These are phyloP conservation scores for Chloroclystis v-ata DNA, from an alignment of 2,888 invertebrate species.

Conservation along the genomic window DNA sequence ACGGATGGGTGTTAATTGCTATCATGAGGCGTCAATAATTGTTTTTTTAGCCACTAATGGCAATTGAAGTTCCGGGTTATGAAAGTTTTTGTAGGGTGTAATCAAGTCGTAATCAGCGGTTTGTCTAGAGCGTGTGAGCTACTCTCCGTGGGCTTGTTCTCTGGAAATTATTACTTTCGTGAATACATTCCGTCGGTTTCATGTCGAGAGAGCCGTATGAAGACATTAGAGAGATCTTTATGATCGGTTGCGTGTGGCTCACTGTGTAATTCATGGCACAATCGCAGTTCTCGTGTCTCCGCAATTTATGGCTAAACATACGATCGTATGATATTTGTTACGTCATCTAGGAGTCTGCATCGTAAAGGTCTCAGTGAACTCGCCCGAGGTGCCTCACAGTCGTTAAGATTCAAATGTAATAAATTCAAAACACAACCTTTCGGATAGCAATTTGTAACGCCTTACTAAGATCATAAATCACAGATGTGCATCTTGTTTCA, in stretches of 20 bases:
- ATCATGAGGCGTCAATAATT: conserved; percentile 73
- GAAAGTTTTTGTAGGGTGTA: conserved; percentile 73
- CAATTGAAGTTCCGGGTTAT: conserved; percentile 72
- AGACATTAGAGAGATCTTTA: conserved; percentile 72
- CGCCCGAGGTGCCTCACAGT: conserved; percentile 31
- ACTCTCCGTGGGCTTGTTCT: conserved; percentile 46
- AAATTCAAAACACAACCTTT: conserved; percentile 52
- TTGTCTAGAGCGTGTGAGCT: conserved; percentile 70
- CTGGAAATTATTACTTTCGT: conserved; percentile 67
- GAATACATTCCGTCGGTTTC: conserved; percentile 51
- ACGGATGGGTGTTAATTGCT: conserved; percentile 76
- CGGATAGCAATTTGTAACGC: conserved; percentile 67
- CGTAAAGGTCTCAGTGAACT: conserved; percentile 24
- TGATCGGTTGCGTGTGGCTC: conserved; percentile 65
- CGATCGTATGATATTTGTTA: conserved; percentile 46
- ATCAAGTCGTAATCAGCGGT: conserved; percentile 73
- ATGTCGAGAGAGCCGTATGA: conserved; percentile 59
- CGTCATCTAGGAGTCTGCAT: conserved; percentile 23
- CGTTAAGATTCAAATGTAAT: conserved; percentile 41
- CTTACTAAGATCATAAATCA: conserved; percentile 65
- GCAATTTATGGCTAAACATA: conserved; percentile 55
- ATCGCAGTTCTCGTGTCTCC: conserved; percentile 57
- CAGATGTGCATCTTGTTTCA: conserved; percentile 62
- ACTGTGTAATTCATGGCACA: conserved; percentile 58
- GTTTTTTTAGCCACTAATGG: conserved; percentile 70